A percentile compares a stretch with the other conserved stretches of the same genome.
Evolutionary conservation across 30 jellyfish, hydroid and myxozoan genomes (phyloP).

Genomic region (Pelagia noctiluca): DNA sequence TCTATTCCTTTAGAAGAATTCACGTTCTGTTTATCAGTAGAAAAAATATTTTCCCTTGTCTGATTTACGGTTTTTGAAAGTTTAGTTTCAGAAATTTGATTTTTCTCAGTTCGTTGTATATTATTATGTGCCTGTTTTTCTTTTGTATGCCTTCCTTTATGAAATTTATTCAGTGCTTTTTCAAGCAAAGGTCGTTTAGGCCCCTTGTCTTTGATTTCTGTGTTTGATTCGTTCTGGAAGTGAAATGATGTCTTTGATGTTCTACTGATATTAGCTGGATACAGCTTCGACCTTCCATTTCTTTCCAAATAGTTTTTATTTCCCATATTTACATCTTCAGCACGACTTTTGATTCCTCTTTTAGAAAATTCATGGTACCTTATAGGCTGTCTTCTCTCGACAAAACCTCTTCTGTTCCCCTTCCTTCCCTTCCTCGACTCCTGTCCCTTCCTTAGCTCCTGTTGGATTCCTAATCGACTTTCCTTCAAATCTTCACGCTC

Average conservation of each 20-base stretch:
- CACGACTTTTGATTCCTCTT: background rate
- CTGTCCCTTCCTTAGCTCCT: background rate
- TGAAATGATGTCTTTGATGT: background rate
- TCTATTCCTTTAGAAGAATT: background rate
- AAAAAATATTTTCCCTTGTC: background rate
- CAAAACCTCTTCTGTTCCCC: background rate
- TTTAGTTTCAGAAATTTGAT: no score
- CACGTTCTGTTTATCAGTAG: background rate
- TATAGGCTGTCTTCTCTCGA: background rate
- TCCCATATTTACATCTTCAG: background rate
- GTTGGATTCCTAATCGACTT: no score
- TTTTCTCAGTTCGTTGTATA: no score
- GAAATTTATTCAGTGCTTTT: constrained; percentile 1
- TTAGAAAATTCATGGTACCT: background rate
- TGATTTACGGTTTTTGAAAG: no score
- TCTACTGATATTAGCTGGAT: background rate
- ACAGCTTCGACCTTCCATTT: no score
- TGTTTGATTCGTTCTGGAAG: background rate
- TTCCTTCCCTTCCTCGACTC: background rate
- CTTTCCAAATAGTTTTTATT: no score
- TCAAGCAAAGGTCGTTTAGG: background rate
- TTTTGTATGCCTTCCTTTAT: no score
- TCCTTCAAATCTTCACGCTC: constrained; percentile 37
- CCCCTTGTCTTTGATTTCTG: background rate
- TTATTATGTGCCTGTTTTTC: no score